Evolutionary conservation across 2,888 invertebrate genomes (phyloP), one percentile per base, ranked within the genome.

Genomic region (Pharmacophagus antenor): DNA sequence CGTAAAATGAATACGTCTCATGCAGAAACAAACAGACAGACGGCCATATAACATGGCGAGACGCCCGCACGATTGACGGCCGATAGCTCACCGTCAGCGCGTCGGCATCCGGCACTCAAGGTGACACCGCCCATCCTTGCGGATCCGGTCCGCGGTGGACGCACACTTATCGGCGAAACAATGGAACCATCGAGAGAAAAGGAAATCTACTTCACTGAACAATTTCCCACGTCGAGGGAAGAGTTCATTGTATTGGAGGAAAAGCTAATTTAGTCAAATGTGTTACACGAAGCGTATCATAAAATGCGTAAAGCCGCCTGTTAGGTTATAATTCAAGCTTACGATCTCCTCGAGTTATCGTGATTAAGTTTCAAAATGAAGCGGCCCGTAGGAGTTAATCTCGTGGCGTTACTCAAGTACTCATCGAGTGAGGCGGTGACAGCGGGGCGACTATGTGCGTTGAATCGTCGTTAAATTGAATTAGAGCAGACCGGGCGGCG

Each of bases 61-160:
- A 80, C 81, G 80, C 79, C 83, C 77, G 78, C 76, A 80, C 87
- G 88, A 90, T 88, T 82, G 88, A 85, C 87, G 85, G 81, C 74
- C 87, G 87, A 88, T 88, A 88, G 82, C 86, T 73, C 82, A 81
- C 65, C 75, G 77, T 72, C 85, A 82, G 84, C 81, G 78, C 67
- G 76, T 69, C 81, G 84, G 82, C 85, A 86, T 89, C 89, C 88
- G 88, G 87, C 84, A 83, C 78, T 83, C 88, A 88, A 89, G 88
- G 89, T 89, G 88, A 89, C 85, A 83, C 82, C 67, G 70, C 69
- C 80, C 81, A 87, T 88, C 88, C 84, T 85, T 84, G 83, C 85
- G 80, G 82, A 84, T 83, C 83, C 84, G 82, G 81, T 80, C 80
- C 68, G 65, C 63, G 67, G 67, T 62, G 68, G 71, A 72, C 66